Evolutionary conservation across 1,140 invertebrate genomes (phyloP).

Genomic region (Mamestra configurata): DNA sequence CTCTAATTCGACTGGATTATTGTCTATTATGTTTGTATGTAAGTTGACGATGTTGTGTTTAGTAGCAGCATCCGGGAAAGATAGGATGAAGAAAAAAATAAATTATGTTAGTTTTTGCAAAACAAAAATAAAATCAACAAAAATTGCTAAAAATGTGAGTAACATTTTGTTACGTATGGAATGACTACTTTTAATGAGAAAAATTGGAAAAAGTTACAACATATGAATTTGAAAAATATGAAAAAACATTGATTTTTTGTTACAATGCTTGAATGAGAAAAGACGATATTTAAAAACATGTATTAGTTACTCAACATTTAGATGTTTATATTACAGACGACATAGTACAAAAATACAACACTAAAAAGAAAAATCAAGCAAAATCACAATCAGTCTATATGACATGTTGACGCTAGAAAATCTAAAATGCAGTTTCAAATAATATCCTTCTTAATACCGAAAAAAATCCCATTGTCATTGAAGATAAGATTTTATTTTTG

Average conservation of each 20-base stretch:
- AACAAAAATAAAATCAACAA: slow-evolving; percentile 30
- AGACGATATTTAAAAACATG: slow-evolving; percentile 38
- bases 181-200: not conserved
- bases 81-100: slow-evolving; percentile 60
- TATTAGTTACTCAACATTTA: slow-evolving; percentile 51
- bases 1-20: slow-evolving; percentile 93
- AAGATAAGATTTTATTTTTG: too few relatives aligned
- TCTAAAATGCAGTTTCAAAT: not conserved
- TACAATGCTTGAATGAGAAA: slow-evolving; percentile 14
- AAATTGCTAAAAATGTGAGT: slow-evolving; percentile 11
- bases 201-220: not conserved
- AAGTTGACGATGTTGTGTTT: slow-evolving; percentile 66
- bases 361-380: slow-evolving; percentile 31
- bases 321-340: slow-evolving; percentile 56
- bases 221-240: slow-evolving; percentile 12
- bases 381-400: slow-evolving; percentile 23
- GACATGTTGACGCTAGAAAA: slow-evolving; percentile 22
- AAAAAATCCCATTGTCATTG: too few relatives aligned
- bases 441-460: too few relatives aligned
- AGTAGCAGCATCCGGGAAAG: slow-evolving; percentile 74
- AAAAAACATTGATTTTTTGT: slow-evolving; percentile 37
- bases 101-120: slow-evolving; percentile 54
- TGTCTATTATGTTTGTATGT: slow-evolving; percentile 88
- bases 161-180: not conserved
- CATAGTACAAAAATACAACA: slow-evolving; percentile 45